Percentiles rank a stretch among this genome's conserved stretches.
phyloP scores from a whole-genome alignment of 1,140 invertebrate species.

The Pogonognathellus flavescens region DNA sequence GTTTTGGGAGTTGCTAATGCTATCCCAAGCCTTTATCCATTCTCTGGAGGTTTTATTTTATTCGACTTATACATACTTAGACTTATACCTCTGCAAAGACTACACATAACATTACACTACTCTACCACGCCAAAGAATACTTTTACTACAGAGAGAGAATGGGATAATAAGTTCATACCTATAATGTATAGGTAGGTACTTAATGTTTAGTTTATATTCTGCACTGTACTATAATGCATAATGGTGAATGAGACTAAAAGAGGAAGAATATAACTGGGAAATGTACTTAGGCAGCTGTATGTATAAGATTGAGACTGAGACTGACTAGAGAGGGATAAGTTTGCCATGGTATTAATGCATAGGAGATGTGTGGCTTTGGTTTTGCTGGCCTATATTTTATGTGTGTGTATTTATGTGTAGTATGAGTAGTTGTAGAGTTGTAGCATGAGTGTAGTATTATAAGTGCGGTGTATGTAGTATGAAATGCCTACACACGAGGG shows the following conservation, averaged over 20 bases:
- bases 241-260: conserved; percentile 8
- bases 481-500: not conserved
- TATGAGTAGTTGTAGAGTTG: conserved; percentile 13
- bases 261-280: no score
- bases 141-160: no score
- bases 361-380: no score
- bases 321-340: no score
- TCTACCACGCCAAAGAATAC: no score
- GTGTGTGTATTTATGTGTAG: no score
- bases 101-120: conserved; percentile 5
- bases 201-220: not conserved
- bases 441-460: not conserved
- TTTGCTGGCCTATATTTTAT: conserved; percentile 22
- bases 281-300: no score
- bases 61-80: not conserved
- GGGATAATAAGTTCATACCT: not conserved
- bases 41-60: conserved; percentile 3
- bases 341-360: no score
- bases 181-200: not conserved
- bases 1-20: conserved; percentile 2
- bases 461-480: no score
- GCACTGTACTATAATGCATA: not conserved
- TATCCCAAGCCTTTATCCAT: conserved; percentile 6
- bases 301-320: no score
- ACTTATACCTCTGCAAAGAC: not conserved